A percentile compares a stretch with the other conserved stretches of the same genome.
These are phyloP conservation scores for Phoronis australis DNA, from an alignment of 2,888 invertebrate species.

Conservation along the genomic window DNA sequence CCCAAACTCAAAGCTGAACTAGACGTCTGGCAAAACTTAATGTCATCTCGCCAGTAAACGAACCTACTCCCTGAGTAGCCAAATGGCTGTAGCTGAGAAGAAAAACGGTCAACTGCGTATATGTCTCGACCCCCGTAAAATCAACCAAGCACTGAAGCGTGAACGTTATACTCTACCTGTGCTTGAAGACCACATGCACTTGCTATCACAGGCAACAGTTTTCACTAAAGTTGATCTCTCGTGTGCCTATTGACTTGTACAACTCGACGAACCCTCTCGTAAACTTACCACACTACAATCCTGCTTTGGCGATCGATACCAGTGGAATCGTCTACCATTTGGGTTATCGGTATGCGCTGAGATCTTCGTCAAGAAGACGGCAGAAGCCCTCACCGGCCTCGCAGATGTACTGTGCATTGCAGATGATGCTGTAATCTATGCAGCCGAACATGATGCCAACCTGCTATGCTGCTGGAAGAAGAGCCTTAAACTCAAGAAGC, in stretches of 20 bases:
- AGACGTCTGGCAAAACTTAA: constrained; percentile 2
- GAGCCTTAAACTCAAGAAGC: constrained; percentile 12
- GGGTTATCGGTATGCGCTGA: constrained; percentile 13
- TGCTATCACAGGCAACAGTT: constrained; percentile 9
- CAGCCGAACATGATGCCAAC: constrained; percentile 12
- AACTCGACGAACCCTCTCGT: constrained; percentile 15
- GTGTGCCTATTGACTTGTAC: constrained; percentile 16
- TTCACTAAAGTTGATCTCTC: constrained; percentile 16
- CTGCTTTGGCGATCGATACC: constrained; percentile 13
- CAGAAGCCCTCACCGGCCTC: constrained; percentile 12
- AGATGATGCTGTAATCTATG: constrained; percentile 14
- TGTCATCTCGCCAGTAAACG: constrained; percentile 9
- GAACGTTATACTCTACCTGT: constrained; percentile 14
- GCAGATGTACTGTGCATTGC: constrained; percentile 15
- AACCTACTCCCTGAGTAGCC: too few relatives aligned
- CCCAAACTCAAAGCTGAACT: constrained; percentile 9
- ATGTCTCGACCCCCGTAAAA: too few relatives aligned
- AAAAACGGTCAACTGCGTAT: too few relatives aligned
- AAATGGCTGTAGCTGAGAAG: too few relatives aligned
- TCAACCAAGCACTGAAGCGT: constrained; percentile 11
- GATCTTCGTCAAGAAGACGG: constrained; percentile 17
- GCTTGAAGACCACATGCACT: constrained; percentile 16
- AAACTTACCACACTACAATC: constrained; percentile 15
- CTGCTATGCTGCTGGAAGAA: constrained; percentile 12
- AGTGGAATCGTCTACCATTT: constrained; percentile 17